Evolutionary conservation across 2,888 invertebrate species (phyloP).

Genomic region (Cataglyphis albicans): DNA sequence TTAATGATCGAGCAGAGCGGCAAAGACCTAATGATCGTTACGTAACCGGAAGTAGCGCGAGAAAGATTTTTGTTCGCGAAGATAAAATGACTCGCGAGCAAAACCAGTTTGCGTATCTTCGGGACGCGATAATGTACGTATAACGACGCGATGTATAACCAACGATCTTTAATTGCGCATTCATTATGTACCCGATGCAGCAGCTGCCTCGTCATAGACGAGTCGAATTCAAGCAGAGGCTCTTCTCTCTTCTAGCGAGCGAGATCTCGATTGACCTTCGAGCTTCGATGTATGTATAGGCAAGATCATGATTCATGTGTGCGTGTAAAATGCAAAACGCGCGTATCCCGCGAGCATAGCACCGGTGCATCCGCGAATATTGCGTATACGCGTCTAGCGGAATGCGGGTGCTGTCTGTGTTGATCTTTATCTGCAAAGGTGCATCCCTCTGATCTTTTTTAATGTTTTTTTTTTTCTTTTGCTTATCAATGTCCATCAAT

Average conservation of each 20-base stretch:
- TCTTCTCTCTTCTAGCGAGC: slow-evolving; percentile 73
- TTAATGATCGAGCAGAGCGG: slow-evolving; percentile 15
- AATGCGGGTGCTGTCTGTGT: slow-evolving; percentile 43
- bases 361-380: slow-evolving; percentile 27
- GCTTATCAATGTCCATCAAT: slow-evolving; percentile 10
- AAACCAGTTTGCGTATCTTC: slow-evolving; percentile 78
- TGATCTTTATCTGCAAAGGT: slow-evolving; percentile 44
- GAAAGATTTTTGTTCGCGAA: slow-evolving; percentile 28
- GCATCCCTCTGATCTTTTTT: slow-evolving; percentile 26
- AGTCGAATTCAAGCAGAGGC: slow-evolving; percentile 78
- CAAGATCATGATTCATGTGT: slow-evolving; percentile 50
- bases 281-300: slow-evolving; percentile 70
- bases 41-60: slow-evolving; percentile 30
- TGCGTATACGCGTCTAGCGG: slow-evolving; percentile 5
- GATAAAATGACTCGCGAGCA: slow-evolving; percentile 49
- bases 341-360: slow-evolving; percentile 23
- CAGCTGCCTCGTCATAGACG: slow-evolving; percentile 79
- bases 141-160: slow-evolving; percentile 70
- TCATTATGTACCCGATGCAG: slow-evolving; percentile 77
- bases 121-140: slow-evolving; percentile 74
- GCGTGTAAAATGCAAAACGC: slow-evolving; percentile 44
- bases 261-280: slow-evolving; percentile 75
- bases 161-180: slow-evolving; percentile 81
- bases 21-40: slow-evolving; percentile 7
- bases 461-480: slow-evolving; percentile 7